Conservation (phyloP, 2,113 vertebrate species). For the Desmodus rotundus region DNA sequence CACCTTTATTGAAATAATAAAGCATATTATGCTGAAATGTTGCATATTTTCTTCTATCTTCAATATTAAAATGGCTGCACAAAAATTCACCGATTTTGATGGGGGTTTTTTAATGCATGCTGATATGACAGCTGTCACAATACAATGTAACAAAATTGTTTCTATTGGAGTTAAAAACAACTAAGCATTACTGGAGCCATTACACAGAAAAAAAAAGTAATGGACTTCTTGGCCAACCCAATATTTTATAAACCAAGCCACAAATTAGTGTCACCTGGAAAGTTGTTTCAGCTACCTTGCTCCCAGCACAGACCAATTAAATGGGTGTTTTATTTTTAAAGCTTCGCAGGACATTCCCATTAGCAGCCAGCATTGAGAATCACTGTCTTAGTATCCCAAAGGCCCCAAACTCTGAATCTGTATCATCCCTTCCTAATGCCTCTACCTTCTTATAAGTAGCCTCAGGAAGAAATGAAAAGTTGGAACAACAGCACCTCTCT, state of each 20-base stretch:
- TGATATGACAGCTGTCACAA: no score
- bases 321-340: neutral
- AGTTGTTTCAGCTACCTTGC: neutral
- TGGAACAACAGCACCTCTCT: neutral
- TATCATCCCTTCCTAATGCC: neutral
- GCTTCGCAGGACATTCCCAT: neutral
- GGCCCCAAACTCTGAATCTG: neutral
- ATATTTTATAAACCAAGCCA: neutral
- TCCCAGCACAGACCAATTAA: neutral
- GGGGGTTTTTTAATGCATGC: no score
- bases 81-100: no score
- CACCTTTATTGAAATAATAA: no score
- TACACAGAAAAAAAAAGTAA: no score
- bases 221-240: no score
- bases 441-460: neutral
- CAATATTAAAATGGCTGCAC: no score
- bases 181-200: no score
- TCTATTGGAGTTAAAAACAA: no score
- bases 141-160: no score
- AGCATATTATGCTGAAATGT: no score
- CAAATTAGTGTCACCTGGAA: neutral
- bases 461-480: neutral
- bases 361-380: neutral
- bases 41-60: no score
- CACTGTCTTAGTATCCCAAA: neutral